phyloP scores from a whole-genome alignment of 2,888 invertebrate species.

The Xestia xanthographa region DNA sequence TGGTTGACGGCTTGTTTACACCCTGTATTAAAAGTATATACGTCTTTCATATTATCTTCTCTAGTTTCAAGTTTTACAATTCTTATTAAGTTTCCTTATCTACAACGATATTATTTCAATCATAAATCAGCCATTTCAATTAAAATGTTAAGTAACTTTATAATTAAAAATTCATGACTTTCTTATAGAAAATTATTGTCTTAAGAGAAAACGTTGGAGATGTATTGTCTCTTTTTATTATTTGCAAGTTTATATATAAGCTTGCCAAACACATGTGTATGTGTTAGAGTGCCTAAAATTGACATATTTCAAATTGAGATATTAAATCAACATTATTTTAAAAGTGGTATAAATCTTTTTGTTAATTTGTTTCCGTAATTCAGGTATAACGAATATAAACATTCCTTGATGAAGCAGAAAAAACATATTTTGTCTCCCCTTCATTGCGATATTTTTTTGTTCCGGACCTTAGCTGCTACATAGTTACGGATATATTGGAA shows the following conservation, averaged over 20 bases:
- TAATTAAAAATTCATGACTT: constrained; percentile 15
- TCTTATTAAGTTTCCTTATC: constrained; percentile 50
- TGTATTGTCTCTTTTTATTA: constrained; percentile 43
- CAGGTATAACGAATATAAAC: not conserved
- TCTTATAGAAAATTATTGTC: not conserved
- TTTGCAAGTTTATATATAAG: constrained; percentile 2
- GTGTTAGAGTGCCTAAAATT: not conserved
- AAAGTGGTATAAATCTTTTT: constrained; percentile 42
- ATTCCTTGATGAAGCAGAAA: not conserved
- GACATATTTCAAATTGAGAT: not conserved
- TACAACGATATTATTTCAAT: constrained; percentile 17
- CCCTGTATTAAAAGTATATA: too few species aligned
- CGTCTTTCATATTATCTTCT: constrained; percentile 43
- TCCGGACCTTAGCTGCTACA: not conserved
- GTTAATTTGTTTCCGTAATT: not conserved
- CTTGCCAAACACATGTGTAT: not conserved
- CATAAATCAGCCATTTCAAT: constrained; percentile 57
- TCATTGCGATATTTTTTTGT: not conserved
- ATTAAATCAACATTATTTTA: constrained; percentile 42
- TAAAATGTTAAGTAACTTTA: constrained; percentile 41
- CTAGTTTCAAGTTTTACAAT: not conserved
- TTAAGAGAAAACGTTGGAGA: constrained; percentile 10
- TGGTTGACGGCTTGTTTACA: too few species aligned
- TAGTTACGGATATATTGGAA: not conserved
- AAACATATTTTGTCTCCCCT: not conserved